A percentile compares a stretch with the other conserved stretches of the same genome.
phyloP scores from a whole-genome alignment of 1,140 invertebrate genomes.

The Theocolax elegans region DNA sequence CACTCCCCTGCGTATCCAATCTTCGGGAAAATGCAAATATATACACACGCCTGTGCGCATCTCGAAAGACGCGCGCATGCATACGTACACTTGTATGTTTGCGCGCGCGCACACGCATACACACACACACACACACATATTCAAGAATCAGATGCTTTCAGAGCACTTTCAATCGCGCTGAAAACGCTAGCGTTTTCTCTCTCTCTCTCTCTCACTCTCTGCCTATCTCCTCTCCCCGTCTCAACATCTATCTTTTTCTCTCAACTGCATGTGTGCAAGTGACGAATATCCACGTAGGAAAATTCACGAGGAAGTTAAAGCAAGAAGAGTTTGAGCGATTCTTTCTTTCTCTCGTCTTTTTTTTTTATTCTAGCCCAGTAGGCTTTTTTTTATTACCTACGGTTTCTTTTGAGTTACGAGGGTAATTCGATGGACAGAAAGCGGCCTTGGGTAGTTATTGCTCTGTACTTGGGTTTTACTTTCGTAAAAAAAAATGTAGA shows the following conservation, averaged over 20 bases:
- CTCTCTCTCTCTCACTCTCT: conserved; percentile 21
- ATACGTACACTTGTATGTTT: conserved; percentile 16
- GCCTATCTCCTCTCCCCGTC: conserved; percentile 34
- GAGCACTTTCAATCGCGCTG: conserved; percentile 46
- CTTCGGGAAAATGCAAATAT: conserved; percentile 55
- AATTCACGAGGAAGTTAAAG: not conserved
- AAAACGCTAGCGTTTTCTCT: conserved; percentile 37
- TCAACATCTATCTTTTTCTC: too few relatives aligned
- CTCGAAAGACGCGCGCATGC: not conserved
- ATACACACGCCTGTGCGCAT: conserved; percentile 16
- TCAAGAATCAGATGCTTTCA: conserved; percentile 45
- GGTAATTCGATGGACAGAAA: conserved; percentile 22
- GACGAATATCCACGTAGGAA: not conserved
- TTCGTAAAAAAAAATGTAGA: not conserved
- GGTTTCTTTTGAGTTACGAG: conserved; percentile 20
- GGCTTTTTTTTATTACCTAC: conserved; percentile 19
- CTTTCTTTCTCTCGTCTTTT: too few relatives aligned
- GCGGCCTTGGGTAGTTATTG: conserved; percentile 3
- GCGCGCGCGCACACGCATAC: conserved; percentile 26
- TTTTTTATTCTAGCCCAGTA: conserved; percentile 22
- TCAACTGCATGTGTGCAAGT: conserved; percentile 25
- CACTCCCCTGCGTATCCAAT: conserved; percentile 51
- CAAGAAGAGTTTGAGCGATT: too few relatives aligned
- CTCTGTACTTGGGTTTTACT: not conserved
- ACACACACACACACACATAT: conserved; percentile 29